Evolutionary conservation across 2,888 invertebrate genomes (phyloP).

Genomic region (Julus scandinavius): DNA sequence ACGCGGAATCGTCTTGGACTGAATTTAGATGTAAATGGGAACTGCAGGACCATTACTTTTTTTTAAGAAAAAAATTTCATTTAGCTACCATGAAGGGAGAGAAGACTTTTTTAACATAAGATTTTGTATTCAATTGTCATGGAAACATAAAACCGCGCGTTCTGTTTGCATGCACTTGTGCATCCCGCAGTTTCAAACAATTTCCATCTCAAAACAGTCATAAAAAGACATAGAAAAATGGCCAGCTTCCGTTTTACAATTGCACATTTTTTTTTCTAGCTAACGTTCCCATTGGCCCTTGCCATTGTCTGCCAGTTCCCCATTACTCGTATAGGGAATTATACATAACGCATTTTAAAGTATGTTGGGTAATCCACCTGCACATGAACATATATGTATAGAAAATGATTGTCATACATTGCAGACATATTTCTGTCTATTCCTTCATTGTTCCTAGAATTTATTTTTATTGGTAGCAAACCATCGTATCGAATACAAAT

Average conservation of each 20-base stretch:
- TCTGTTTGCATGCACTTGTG: conserved; percentile 21
- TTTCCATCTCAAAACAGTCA: conserved; percentile 8
- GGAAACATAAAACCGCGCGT: conserved; percentile 1
- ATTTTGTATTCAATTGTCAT: conserved; percentile 25
- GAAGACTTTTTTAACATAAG: background rate
- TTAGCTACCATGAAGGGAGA: background rate
- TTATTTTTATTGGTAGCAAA: no score
- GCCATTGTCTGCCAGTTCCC: background rate
- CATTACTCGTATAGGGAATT: background rate
- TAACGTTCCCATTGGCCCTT: background rate
- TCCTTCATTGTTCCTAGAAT: background rate
- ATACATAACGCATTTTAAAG: background rate
- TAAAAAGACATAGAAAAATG: conserved; percentile 26
- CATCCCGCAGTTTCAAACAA: conserved; percentile 34
- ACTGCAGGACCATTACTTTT: background rate
- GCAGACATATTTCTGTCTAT: background rate
- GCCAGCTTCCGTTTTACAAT: background rate
- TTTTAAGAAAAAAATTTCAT: background rate
- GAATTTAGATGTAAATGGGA: background rate
- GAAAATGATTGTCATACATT: background rate
- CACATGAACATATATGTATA: no score
- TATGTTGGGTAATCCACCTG: background rate
- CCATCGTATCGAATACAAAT: no score
- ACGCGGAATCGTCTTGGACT: background rate
- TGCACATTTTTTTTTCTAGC: background rate